Percentiles rank a stretch among this genome's conserved stretches.
Evolutionary conservation across 2,113 vertebrate genomes (phyloP).

Genomic region (Antigone vipio): DNA sequence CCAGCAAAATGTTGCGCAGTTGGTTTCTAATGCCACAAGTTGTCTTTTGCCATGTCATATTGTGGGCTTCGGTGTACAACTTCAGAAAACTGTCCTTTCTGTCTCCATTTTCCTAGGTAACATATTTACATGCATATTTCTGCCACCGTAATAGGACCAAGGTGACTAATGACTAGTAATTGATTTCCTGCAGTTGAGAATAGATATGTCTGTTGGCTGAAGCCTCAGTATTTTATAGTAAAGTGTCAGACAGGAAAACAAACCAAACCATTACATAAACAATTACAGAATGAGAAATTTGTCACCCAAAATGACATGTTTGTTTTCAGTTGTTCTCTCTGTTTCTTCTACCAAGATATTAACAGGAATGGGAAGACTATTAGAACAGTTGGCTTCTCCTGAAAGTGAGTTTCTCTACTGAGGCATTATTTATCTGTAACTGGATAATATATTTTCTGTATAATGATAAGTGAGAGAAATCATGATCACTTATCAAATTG

Average conservation of each 20-base stretch:
- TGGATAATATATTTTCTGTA: neutral
- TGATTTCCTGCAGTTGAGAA: neutral
- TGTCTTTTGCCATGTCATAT: neutral
- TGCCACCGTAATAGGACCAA: neutral
- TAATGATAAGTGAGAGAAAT: neutral
- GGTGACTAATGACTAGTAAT: conserved; percentile 2
- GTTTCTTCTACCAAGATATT: neutral
- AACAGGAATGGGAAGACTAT: neutral
- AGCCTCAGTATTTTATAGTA: neutral
- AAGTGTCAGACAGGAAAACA: neutral
- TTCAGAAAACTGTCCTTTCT: neutral
- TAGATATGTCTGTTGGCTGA: neutral
- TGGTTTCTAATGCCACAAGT: neutral
- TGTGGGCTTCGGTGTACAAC: neutral
- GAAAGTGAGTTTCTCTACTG: neutral
- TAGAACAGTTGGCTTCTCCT: neutral
- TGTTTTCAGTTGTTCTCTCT: neutral
- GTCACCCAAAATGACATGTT: neutral
- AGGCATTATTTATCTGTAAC: neutral
- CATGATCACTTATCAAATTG: neutral
- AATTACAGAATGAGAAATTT: neutral
- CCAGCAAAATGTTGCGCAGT: neutral
- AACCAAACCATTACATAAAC: neutral
- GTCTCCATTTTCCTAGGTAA: neutral
- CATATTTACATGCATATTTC: neutral